phyloP scores from a whole-genome alignment of 2,113 vertebrate species.

The Theropithecus gelada region DNA sequence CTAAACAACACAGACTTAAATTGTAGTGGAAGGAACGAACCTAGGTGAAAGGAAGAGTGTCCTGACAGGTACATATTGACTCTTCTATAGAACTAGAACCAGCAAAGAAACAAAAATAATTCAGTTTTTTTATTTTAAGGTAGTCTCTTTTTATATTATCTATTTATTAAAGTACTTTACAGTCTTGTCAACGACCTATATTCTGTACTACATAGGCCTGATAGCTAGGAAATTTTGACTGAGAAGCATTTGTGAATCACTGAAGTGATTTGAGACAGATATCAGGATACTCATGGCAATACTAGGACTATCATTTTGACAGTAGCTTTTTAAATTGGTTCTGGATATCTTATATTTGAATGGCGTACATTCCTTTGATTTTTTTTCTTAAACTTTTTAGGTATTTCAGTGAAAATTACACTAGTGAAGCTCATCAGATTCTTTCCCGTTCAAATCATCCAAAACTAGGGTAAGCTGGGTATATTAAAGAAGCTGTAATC shows the following conservation, averaged over 20 bases:
- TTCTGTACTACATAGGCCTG: not conserved
- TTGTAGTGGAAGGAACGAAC: not conserved
- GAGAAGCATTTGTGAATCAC: not conserved
- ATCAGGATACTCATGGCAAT: not conserved
- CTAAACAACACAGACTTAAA: not conserved
- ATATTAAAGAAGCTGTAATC: not conserved
- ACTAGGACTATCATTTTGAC: not conserved
- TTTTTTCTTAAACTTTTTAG: slow-evolving; percentile 79
- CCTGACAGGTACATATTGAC: not conserved
- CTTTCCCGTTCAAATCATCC: slow-evolving; percentile 95
- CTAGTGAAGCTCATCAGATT: slow-evolving; percentile 90
- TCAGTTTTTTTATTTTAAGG: not conserved
- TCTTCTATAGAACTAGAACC: not conserved
- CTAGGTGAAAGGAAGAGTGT: not conserved
- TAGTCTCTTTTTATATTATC: not conserved
- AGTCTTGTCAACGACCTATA: not conserved
- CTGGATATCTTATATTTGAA: not conserved
- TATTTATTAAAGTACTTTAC: not conserved
- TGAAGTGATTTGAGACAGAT: not conserved
- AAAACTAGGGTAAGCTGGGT: slow-evolving; percentile 91
- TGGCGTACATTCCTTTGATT: not conserved
- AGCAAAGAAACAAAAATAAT: not conserved
- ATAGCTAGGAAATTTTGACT: not conserved
- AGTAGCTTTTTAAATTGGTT: not conserved
- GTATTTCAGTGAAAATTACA: slow-evolving; percentile 96